Evolutionary conservation across 53 echinoderm and acorn worm genomes (phyloP).

Genomic region (Echinometra lucunter): DNA sequence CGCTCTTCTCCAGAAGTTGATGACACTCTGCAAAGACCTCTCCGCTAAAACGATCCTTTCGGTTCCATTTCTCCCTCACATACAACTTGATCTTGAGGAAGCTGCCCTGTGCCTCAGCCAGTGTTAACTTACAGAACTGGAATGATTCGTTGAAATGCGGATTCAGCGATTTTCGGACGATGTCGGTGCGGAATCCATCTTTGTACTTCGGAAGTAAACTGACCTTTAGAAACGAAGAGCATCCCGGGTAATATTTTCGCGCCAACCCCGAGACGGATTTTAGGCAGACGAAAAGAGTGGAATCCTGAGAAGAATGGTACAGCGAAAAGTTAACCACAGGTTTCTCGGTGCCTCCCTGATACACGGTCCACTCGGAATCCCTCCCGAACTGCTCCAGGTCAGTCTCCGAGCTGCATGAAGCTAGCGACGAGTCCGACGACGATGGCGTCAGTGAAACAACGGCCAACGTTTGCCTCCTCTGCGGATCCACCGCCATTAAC

Average conservation of each 20-base stretch:
- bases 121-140: conserved; percentile 67
- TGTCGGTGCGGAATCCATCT: conserved; percentile 67
- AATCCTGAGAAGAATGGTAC: conserved; percentile 61
- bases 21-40: conserved; percentile 69
- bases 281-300: conserved; percentile 67
- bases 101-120: conserved; percentile 63
- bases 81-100: conserved; percentile 69
- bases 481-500: conserved; percentile 10
- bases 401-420: conserved; percentile 40
- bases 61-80: conserved; percentile 64
- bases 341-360: conserved; percentile 43
- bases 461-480: conserved; percentile 46
- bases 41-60: conserved; percentile 64
- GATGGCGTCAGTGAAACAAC: conserved; percentile 49
- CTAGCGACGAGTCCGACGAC: conserved; percentile 60
- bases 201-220: conserved; percentile 61
- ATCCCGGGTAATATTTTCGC: conserved; percentile 64
- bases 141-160: conserved; percentile 72
- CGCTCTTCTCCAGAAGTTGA: conserved; percentile 19
- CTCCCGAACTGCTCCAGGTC: conserved; percentile 37
- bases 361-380: conserved; percentile 20
- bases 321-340: conserved; percentile 60
- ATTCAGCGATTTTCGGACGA: conserved; percentile 64
- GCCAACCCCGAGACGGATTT: conserved; percentile 62
- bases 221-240: conserved; percentile 69